Base-by-base conservation (phyloP, 1,140 invertebrate species). In the Diachasmimorpha longicaudata region DNA sequence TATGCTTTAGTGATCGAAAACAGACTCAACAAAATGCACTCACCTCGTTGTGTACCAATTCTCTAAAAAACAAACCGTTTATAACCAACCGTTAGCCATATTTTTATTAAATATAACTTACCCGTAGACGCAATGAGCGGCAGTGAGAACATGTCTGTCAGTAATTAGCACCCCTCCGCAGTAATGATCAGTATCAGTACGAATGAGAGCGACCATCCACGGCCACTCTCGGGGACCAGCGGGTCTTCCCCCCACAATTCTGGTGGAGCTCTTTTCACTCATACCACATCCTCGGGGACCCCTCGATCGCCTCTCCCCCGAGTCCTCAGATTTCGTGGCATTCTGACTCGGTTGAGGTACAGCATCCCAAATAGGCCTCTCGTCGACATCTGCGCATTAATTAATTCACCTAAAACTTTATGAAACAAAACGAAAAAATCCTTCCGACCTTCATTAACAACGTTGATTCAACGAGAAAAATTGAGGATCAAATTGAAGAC, bases 161-260 rank as follows among this genome's bases (percentile, higher is more conserved):
- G 94, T 95, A 75, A 97, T 93, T 3, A 97, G 89, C 0, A 91
- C 92, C 0, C 94, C 95, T 0, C 95, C 95, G 81, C 95, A 96
- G 87, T 92, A 95, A 74, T 91, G 93, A 80, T 82, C 25, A 67
- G 81, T 80, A 19, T 90, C 83, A 55, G 89, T 82, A 0, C 91
- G 89, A 1, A 94, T 89, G 25, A 95, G 81, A 1, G 93, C 93
- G 0, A 91, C 95, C 91, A 96, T 94, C 95, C 95, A 96, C 0
- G 95, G 95, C 94, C 94, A 96, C 80, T 94, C 93, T 70, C 92
- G 91, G 0, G 92, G 91, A 81, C 92, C 91, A 0, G 93, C 92
- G 0, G 91, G 91, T 63, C 89, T 82, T 0, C 93, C 93, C 5
- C 93, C 93, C 1, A 91, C 89, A 23, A 94, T 89, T 69, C 91